Conservation (phyloP, 30 jellyfish, hydroid and myxozoan genomes). For the Chironex yamaguchii region DNA sequence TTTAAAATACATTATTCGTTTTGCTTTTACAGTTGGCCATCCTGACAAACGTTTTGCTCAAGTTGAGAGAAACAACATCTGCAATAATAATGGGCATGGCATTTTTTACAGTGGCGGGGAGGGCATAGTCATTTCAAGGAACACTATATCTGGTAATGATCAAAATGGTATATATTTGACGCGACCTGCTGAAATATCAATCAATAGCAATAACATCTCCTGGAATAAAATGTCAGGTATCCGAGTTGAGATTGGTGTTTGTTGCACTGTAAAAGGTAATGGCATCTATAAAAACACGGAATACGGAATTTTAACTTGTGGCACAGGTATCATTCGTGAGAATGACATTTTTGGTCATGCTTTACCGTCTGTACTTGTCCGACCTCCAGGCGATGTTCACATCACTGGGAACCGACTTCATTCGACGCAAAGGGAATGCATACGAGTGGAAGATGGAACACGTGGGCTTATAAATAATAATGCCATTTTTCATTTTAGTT, state of each 20-base stretch:
- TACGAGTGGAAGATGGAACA: slow-evolving; percentile 75
- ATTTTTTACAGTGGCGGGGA: slow-evolving; percentile 82
- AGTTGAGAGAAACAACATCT: slow-evolving; percentile 73
- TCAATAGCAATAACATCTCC: slow-evolving; percentile 63
- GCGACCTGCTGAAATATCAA: slow-evolving; percentile 78
- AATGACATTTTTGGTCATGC: slow-evolving; percentile 80
- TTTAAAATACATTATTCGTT: too few relatives aligned
- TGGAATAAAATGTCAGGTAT: slow-evolving; percentile 71
- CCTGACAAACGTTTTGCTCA: slow-evolving; percentile 90
- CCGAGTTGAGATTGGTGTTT: slow-evolving; percentile 70
- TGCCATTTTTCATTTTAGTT: slow-evolving; percentile 67
- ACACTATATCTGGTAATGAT: slow-evolving; percentile 56
- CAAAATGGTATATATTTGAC: slow-evolving; percentile 77
- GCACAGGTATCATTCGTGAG: slow-evolving; percentile 72
- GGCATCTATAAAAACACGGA: slow-evolving; percentile 90
- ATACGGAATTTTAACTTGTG: slow-evolving; percentile 73
- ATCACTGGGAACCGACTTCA: slow-evolving; percentile 77
- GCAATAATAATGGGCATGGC: slow-evolving; percentile 85
- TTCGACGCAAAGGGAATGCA: slow-evolving; percentile 69
- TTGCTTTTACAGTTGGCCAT: slow-evolving; percentile 63
- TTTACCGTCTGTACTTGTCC: slow-evolving; percentile 59
- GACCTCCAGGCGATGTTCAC: slow-evolving; percentile 74
- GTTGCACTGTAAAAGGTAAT: slow-evolving; percentile 80
- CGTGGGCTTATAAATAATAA: slow-evolving; percentile 81
- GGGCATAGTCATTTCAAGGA: slow-evolving; percentile 86